These are phyloP conservation scores for Chamaea fasciata DNA, from an alignment of 2,113 vertebrate species.

Conservation along the genomic window DNA sequence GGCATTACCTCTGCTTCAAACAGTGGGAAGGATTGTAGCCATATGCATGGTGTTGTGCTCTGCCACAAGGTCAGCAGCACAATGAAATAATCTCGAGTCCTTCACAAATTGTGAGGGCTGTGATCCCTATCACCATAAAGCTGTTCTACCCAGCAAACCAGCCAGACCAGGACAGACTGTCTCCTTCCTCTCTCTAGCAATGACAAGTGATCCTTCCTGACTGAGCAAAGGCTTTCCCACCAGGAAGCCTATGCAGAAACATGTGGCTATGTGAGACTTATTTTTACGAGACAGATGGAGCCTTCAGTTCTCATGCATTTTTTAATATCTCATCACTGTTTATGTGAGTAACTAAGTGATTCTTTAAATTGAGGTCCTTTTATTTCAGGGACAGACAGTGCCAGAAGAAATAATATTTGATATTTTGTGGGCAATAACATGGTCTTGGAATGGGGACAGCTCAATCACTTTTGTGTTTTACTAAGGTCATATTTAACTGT, in stretches of 20 bases:
- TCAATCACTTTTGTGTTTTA: background rate
- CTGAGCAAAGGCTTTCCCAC: background rate
- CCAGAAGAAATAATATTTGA: background rate
- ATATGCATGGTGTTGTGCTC: background rate
- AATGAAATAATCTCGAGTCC: background rate
- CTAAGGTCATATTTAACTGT: background rate
- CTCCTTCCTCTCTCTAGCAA: background rate
- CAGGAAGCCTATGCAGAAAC: background rate
- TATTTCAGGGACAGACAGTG: background rate
- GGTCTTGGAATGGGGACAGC: background rate
- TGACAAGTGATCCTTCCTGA: background rate
- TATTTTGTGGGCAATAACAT: background rate
- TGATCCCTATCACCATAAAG: background rate
- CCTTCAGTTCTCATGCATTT: slow-evolving; percentile 30
- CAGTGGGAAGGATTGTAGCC: fast-evolving
- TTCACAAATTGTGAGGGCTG: background rate
- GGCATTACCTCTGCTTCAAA: background rate
- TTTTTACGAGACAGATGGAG: slow-evolving; percentile 27
- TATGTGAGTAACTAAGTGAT: slow-evolving; percentile 8
- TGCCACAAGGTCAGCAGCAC: background rate
- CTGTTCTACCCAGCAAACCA: background rate
- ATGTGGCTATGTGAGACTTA: background rate
- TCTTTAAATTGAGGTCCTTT: slow-evolving; percentile 16
- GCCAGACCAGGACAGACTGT: background rate
- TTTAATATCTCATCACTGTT: slow-evolving; percentile 18